These are phyloP conservation scores for Botia kubotai DNA, from an alignment of 2,797 vertebrate genomes.

Conservation along the genomic window DNA sequence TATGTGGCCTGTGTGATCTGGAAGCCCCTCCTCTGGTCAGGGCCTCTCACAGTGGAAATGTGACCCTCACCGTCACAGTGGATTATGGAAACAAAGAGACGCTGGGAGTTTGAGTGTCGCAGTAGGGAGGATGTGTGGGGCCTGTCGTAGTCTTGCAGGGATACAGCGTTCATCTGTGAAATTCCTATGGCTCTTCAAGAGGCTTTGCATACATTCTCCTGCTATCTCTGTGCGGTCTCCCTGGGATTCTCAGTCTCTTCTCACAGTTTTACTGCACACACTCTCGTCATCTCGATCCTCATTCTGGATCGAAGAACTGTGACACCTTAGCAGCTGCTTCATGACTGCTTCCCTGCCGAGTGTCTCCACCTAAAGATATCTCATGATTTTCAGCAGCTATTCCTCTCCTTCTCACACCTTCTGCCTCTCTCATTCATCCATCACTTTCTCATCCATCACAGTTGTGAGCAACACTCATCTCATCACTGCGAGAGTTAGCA, in stretches of 20 bases:
- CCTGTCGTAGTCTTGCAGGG: slow-evolving; percentile 80
- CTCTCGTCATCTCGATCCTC: slow-evolving; percentile 4
- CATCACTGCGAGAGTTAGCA: slow-evolving; percentile 1
- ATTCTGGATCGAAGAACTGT: slow-evolving; percentile 13
- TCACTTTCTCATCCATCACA: neutral
- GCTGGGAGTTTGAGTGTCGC: slow-evolving; percentile 75
- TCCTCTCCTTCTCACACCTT: slow-evolving; percentile 38
- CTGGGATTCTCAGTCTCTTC: slow-evolving; percentile 23
- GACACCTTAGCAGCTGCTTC: slow-evolving; percentile 33
- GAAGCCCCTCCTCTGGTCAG: slow-evolving; percentile 47
- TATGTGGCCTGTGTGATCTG: slow-evolving; percentile 42
- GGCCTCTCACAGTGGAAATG: slow-evolving; percentile 39
- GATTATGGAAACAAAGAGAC: slow-evolving; percentile 82
- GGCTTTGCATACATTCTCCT: slow-evolving; percentile 75
- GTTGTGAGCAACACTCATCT: neutral
- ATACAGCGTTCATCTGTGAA: slow-evolving; percentile 55
- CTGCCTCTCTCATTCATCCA: slow-evolving; percentile 1
- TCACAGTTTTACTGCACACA: neutral
- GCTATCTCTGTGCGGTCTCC: slow-evolving; percentile 41
- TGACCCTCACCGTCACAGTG: slow-evolving; percentile 69
- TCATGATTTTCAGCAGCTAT: slow-evolving; percentile 56
- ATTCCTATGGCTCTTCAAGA: slow-evolving; percentile 67
- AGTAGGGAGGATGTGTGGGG: slow-evolving; percentile 75
- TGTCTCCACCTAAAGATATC: slow-evolving; percentile 40
- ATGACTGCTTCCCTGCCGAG: slow-evolving; percentile 11